These are phyloP conservation scores for Cynopterus brachyotis DNA, from an alignment of 2,113 vertebrate genomes.

Conservation along the genomic window DNA sequence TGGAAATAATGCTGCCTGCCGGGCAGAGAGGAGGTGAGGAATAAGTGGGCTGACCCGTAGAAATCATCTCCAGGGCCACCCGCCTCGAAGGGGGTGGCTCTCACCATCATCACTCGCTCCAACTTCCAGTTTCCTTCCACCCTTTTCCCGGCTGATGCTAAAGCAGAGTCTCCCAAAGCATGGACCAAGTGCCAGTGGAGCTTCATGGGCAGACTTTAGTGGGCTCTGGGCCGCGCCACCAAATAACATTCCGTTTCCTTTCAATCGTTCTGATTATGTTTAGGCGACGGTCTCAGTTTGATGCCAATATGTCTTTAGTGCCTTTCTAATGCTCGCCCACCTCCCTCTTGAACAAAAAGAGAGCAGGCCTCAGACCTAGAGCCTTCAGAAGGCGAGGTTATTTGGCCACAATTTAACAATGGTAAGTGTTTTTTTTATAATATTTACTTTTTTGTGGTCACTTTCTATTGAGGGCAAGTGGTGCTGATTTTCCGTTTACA, in stretches of 20 bases:
- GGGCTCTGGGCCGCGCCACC: too few relatives aligned
- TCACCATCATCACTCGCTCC: too few relatives aligned
- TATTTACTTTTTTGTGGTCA: neutral
- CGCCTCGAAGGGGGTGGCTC: rapidly evolving
- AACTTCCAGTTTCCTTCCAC: neutral
- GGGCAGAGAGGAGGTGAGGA: neutral
- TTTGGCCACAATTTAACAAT: neutral
- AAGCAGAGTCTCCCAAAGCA: neutral
- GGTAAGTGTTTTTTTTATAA: neutral
- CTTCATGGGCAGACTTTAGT: neutral
- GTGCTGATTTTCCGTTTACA: neutral
- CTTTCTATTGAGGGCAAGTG: neutral
- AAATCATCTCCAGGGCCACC: neutral
- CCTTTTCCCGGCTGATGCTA: neutral
- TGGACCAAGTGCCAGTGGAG: too few relatives aligned
- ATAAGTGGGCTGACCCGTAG: neutral
- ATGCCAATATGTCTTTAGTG: too few relatives aligned
- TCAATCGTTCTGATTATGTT: neutral
- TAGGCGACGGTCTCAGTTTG: neutral
- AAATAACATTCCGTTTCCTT: neutral
- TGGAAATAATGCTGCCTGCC: neutral
- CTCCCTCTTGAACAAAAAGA: neutral
- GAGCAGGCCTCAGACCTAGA: neutral
- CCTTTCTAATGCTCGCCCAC: neutral
- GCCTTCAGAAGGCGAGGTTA: neutral